phyloP scores from a whole-genome alignment of 2,888 invertebrate species.

The Elmis aenea region DNA sequence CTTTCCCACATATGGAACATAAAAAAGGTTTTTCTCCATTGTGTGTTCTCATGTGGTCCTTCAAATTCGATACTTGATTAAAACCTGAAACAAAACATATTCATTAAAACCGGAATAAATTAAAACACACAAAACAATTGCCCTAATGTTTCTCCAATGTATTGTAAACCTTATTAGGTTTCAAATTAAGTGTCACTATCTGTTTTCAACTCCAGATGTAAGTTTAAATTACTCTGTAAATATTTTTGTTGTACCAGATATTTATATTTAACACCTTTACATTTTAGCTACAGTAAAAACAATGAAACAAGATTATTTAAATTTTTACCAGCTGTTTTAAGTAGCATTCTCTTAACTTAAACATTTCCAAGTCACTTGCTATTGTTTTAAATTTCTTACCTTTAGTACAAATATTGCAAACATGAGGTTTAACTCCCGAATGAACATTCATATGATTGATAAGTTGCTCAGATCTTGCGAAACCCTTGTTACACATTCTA shows the following conservation, averaged over 20 bases:
- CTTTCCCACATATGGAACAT: constrained; percentile 47
- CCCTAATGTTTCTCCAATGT: background rate
- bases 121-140: background rate
- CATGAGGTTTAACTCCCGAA: constrained; percentile 53
- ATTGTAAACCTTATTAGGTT: constrained; percentile 1
- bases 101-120: background rate
- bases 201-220: no score
- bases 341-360: no score
- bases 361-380: no score
- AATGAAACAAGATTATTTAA: no score
- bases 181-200: no score
- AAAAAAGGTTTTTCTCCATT: constrained; percentile 47
- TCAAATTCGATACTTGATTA: constrained; percentile 47
- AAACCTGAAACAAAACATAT: constrained; percentile 38
- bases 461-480: constrained; percentile 54
- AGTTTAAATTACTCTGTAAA: no score
- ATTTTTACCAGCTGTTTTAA: no score
- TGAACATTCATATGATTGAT: constrained; percentile 56
- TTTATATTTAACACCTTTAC: no score
- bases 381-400: constrained; percentile 41
- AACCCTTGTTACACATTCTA: constrained; percentile 54
- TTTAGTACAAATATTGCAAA: constrained; percentile 57
- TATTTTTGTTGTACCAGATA: no score
- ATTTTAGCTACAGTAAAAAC: no score
- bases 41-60: constrained; percentile 48